phyloP scores from a whole-genome alignment of 2,113 vertebrate genomes.

The Trichomycterus rosablanca region DNA sequence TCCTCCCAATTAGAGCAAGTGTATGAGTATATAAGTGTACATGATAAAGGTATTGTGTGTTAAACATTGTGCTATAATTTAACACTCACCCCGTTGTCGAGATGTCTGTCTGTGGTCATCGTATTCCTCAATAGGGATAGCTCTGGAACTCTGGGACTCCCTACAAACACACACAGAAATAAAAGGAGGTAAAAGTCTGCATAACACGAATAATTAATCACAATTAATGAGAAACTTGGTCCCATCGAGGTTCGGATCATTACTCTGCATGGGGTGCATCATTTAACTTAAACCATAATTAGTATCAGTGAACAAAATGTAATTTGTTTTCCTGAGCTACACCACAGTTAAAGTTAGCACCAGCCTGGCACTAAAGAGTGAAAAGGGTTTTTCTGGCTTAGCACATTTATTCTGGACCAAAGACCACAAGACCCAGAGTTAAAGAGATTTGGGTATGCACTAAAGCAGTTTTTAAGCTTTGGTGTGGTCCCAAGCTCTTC shows the following conservation, averaged over 20 bases:
- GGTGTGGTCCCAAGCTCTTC: too few relatives aligned
- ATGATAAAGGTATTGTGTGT: too few relatives aligned
- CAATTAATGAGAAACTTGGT: neutral
- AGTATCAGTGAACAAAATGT: neutral
- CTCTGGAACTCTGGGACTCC: conserved; percentile 67
- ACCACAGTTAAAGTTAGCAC: too few relatives aligned
- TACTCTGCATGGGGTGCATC: neutral
- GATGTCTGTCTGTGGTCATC: conserved; percentile 65
- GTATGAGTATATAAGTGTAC: too few relatives aligned
- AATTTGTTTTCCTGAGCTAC: too few relatives aligned
- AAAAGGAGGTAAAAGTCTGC: conserved; percentile 1
- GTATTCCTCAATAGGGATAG: conserved; percentile 69
- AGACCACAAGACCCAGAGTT: too few relatives aligned
- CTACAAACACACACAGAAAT: conserved; percentile 45
- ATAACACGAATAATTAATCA: conserved; percentile 3
- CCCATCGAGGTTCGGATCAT: neutral
- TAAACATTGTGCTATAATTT: neutral
- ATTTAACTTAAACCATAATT: neutral
- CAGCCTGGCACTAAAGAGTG: too few relatives aligned
- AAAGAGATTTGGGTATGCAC: too few relatives aligned
- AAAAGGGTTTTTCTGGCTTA: too few relatives aligned
- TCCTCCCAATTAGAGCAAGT: too few relatives aligned
- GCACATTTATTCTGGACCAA: too few relatives aligned
- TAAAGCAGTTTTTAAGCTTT: too few relatives aligned
- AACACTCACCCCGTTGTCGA: conserved; percentile 79